Percentiles rank a stretch among this genome's conserved stretches.
phyloP scores from a whole-genome alignment of 2,888 invertebrate genomes.

The Scelioninae gen. 2 region DNA sequence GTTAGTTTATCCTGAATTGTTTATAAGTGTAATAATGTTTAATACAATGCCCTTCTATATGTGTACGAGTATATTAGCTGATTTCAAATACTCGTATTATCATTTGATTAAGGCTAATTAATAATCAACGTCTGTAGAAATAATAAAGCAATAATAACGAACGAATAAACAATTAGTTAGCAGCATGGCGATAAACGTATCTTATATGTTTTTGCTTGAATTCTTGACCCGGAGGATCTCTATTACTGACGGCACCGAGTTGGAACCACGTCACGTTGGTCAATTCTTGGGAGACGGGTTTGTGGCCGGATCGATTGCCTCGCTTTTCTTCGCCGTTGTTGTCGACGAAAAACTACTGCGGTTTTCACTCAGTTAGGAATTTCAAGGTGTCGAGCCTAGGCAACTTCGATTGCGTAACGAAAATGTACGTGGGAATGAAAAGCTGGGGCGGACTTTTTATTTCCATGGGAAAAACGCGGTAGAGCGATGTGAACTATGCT shows the following conservation, averaged over 20 bases:
- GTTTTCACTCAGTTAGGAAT: conserved; percentile 51
- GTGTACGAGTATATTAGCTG: no score
- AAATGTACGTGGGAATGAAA: conserved; percentile 53
- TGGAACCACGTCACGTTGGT: conserved; percentile 68
- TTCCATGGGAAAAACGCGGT: conserved; percentile 37
- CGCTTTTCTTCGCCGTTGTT: conserved; percentile 30
- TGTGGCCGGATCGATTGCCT: conserved; percentile 55
- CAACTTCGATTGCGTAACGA: conserved; percentile 45
- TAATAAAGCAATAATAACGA: conserved; percentile 22
- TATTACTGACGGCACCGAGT: conserved; percentile 63
- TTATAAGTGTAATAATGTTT: no score
- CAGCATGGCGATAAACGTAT: conserved; percentile 45
- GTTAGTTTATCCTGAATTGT: no score
- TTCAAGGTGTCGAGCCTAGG: conserved; percentile 49
- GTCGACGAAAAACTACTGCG: conserved; percentile 52
- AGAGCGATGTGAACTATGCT: conserved; percentile 14
- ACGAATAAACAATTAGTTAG: conserved; percentile 5
- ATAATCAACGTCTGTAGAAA: no score
- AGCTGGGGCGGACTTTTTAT: conserved; percentile 32
- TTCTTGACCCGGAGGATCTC: conserved; percentile 67
- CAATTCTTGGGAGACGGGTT: conserved; percentile 52
- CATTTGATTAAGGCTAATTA: no score
- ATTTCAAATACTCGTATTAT: no score
- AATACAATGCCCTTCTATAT: no score
- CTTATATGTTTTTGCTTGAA: conserved; percentile 63